Conservation (phyloP, 2,888 invertebrate species). For the Leucophenga maculata region DNA sequence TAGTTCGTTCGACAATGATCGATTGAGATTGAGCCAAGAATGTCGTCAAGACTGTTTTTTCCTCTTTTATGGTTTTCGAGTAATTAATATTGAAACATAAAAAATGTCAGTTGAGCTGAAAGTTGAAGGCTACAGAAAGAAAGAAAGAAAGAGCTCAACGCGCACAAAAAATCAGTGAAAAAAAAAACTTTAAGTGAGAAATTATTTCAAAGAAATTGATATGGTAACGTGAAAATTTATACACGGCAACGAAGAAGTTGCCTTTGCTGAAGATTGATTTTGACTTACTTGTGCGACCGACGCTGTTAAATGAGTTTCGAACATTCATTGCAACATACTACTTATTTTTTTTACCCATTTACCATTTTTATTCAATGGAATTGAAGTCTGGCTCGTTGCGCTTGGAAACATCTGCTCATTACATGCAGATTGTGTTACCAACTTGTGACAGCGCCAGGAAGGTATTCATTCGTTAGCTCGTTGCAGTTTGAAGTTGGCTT, state of each 20-base stretch:
- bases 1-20: constrained; percentile 61
- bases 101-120: not conserved
- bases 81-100: constrained; percentile 46
- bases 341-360: not conserved
- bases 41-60: constrained; percentile 31
- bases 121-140: not conserved
- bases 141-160: not conserved
- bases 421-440: constrained; percentile 58
- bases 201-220: constrained; percentile 52
- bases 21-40: constrained; percentile 58
- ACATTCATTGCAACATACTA: too few species aligned
- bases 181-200: constrained; percentile 21
- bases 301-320: constrained; percentile 10
- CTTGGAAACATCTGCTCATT: constrained; percentile 38
- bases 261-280: constrained; percentile 56
- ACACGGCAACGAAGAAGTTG: not conserved
- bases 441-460: not conserved
- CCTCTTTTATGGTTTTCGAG: constrained; percentile 31
- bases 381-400: constrained; percentile 15
- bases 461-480: constrained; percentile 5
- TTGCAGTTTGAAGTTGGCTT: not conserved
- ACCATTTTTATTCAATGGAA: not conserved
- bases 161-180: not conserved
- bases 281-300: constrained; percentile 41
- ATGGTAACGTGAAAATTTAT: constrained; percentile 34